Base-by-base conservation (phyloP, 2,797 vertebrate genomes). In the Perodicticus potto region DNA sequence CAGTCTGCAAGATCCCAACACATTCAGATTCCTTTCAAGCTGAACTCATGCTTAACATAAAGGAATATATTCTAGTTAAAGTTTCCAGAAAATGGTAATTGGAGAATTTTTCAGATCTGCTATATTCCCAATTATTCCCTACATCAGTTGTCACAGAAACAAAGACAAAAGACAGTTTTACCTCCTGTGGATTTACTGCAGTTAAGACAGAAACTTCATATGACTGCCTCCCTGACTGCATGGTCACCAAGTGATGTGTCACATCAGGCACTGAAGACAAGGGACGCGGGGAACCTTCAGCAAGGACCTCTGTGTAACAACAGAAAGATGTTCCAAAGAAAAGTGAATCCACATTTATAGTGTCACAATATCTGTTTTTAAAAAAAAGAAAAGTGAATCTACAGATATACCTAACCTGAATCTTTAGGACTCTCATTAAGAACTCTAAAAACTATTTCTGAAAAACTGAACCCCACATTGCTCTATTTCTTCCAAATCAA, bases 201-300 rank as follows among this genome's bases (percentile, higher is more conserved):
- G 98, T 97, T 97, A 99, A 97, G 86, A 98, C 97, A 89, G 98
- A 99, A 84, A 99, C 99, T 65, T 99, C 98, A 32, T 98, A 99
- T 12, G 97, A 94, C 74, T 99, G 98, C 78, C 98, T 98, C 80
- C 94, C 98, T 32, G 98, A 97, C 88, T 99, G 98, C 98, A 99
- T 98, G 97, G 98, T 98, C 96, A 99, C 99, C 97, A 99, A 77
- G 40, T 99, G 98, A 84, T 98, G 98, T n/a, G 98, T 98, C 5
- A 99, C 98, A 96, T 99, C 99, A 0, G 98, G 98, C 95, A 99
- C 99, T 77, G 93, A 96, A 88, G 98, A 97, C 67, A 95, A 81
- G 70, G 95, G 78, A 55, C 85, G 91, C 82, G 96, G 86, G 74
- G 95, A 70, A 96, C 95, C 96, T 98, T 97, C 97, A 96, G 94